These are phyloP conservation scores for Sminthurinus signatus DNA, from an alignment of 1,140 invertebrate genomes.

Conservation along the genomic window DNA sequence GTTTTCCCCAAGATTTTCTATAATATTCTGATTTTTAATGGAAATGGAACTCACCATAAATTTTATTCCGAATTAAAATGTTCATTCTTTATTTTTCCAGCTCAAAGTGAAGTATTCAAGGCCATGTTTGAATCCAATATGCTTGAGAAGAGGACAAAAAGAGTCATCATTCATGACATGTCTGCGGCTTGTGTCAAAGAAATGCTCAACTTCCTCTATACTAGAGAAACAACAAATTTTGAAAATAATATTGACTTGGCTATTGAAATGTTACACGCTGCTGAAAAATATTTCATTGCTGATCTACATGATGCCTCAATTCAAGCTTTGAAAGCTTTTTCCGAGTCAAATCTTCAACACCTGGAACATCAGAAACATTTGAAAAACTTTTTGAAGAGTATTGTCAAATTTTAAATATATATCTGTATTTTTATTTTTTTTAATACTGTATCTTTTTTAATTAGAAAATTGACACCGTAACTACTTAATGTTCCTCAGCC, in stretches of 20 bases:
- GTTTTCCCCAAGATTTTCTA: neutral
- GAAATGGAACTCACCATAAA: neutral
- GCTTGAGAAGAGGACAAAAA: constrained; percentile 17
- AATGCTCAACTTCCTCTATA: constrained; percentile 22
- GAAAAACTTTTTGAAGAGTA: no score
- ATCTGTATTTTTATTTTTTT: no score
- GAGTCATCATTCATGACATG: constrained; percentile 19
- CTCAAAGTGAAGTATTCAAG: constrained; percentile 24
- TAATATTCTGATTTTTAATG: neutral
- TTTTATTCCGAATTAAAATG: neutral
- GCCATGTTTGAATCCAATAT: constrained; percentile 24
- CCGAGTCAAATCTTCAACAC: no score
- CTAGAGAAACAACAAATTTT: constrained; percentile 8
- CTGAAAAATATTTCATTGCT: constrained; percentile 21
- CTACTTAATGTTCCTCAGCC: no score
- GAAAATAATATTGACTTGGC: constrained; percentile 21
- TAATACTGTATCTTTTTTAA: no score
- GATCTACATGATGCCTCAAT: no score
- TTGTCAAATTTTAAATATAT: no score
- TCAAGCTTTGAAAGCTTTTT: no score
- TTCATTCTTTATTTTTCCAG: constrained; percentile 4
- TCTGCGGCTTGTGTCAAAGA: constrained; percentile 5
- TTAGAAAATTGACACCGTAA: no score
- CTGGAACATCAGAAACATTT: no score
- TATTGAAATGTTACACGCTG: constrained; percentile 23